Evolutionary conservation across 2,888 invertebrate species (phyloP).

Genomic region (Leucoptera coffeella): DNA sequence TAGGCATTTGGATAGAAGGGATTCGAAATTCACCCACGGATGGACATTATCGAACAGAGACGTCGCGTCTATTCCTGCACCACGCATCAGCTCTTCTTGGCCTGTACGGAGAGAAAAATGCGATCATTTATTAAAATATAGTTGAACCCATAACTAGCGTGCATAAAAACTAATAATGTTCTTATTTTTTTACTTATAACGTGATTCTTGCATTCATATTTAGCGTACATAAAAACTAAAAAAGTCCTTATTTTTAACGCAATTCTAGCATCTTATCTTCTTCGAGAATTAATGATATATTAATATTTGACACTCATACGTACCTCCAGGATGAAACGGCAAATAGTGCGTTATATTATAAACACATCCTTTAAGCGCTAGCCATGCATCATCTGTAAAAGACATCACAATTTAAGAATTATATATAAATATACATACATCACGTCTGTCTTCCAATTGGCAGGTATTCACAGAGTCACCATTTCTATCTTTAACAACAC

Average conservation of each 20-base stretch:
- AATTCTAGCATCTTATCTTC: too few relatives aligned
- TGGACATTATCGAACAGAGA: conserved; percentile 90
- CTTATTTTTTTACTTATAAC: conserved; percentile 1
- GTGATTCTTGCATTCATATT: too few relatives aligned
- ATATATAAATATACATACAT: not conserved
- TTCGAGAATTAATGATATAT: too few relatives aligned
- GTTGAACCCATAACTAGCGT: conserved; percentile 1
- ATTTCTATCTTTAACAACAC: too few relatives aligned
- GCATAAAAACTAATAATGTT: too few relatives aligned
- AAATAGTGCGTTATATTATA: conserved; percentile 92
- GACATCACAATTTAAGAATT: conserved; percentile 6
- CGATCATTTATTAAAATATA: conserved; percentile 1
- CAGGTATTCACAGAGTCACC: too few relatives aligned
- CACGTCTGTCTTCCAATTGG: too few relatives aligned
- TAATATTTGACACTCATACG: too few relatives aligned
- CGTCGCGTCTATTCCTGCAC: conserved; percentile 90
- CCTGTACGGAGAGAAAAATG: too few relatives aligned
- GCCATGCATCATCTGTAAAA: conserved; percentile 71
- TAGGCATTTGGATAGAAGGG: conserved; percentile 84
- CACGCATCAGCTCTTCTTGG: conserved; percentile 82
- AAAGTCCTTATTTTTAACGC: too few relatives aligned
- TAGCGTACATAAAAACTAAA: too few relatives aligned
- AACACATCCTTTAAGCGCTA: conserved; percentile 83
- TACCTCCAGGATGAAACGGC: conserved; percentile 95
- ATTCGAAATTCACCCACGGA: conserved; percentile 95